Evolutionary conservation across 2,888 invertebrate genomes (phyloP), one percentile per base, ranked within the genome.

Genomic region (Drosophila affinis): DNA sequence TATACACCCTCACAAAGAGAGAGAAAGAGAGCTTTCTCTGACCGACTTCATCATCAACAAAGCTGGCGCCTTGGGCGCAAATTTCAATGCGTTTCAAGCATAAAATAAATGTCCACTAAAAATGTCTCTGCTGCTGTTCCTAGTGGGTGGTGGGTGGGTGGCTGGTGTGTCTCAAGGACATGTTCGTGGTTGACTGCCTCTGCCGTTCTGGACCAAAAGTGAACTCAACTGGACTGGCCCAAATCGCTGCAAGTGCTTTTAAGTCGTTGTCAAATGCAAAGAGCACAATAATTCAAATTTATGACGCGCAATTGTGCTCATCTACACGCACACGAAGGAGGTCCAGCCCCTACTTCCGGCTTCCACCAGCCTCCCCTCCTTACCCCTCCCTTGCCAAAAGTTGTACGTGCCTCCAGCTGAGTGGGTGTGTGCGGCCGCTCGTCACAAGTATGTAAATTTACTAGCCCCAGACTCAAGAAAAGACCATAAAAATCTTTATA

Each of bases 191-290:
- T 72, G 72, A 71, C 71, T 71, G 71, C 71, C 72, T 56, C 72
- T 48, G 45, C 53, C 14, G 4, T n/a, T 17, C 53, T n/a, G 53
- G 46, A 39, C 46, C 14, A 32, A 48, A 60, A 60, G 27, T 45
- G 79, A 78, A 71, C 63, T 72, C 53, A 74, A 75, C 82, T 60
- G 79, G 62, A 81, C 73, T 80, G 79, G 75, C 80, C 80, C 61
- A 88, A 88, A 85, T 87, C 85, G 85, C 88, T 87, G 85, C 85
- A 88, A 85, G 88, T 88, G 81, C 87, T 87, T 84, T 84, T 75
- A 87, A 88, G 88, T 88, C 85, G 78, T 85, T 85, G 85, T 85
- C 85, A 85, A 85, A 85, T 85, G 85, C 85, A 88, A 88, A 88
- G 81, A 85, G 83, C 80, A 88, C 87, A 88, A 85, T 85, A 85